Percentiles rank a stretch among this genome's conserved stretches.
Evolutionary conservation across 1,140 invertebrate genomes (phyloP).

Genomic region (Danaus plexippus): DNA sequence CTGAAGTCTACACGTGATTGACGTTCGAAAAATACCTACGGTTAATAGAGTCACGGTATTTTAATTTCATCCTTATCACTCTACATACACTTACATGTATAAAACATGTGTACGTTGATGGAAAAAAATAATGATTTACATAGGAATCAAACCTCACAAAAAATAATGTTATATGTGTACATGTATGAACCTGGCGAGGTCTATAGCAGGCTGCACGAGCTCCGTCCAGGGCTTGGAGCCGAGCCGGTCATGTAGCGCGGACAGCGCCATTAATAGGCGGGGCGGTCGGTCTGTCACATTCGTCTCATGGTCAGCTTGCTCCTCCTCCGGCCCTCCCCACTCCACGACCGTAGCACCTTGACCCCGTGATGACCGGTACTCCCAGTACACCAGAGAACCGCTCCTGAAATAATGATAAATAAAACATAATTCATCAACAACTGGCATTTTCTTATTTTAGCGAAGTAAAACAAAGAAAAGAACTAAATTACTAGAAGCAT

Average conservation of each 20-base stretch:
- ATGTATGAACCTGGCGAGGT: slow-evolving; percentile 71
- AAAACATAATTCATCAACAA: neutral
- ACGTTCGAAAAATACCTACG: too few species aligned
- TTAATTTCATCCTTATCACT: too few species aligned
- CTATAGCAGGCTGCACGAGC: slow-evolving; percentile 76
- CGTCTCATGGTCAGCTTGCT: neutral
- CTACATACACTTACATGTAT: too few species aligned
- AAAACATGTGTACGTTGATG: too few species aligned
- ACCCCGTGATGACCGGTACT: slow-evolving; percentile 65
- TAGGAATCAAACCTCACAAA: too few species aligned
- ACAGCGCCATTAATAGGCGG: slow-evolving; percentile 39
- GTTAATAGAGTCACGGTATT: too few species aligned
- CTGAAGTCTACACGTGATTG: too few species aligned
- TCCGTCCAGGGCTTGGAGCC: slow-evolving; percentile 78
- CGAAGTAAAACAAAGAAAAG: too few species aligned
- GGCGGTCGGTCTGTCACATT: slow-evolving; percentile 19
- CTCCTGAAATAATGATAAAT: slow-evolving; percentile 69
- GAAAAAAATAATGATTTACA: too few species aligned
- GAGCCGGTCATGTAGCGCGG: slow-evolving; percentile 70
- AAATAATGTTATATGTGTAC: too few species aligned
- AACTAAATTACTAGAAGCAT: too few species aligned
- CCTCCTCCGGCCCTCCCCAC: slow-evolving; percentile 32
- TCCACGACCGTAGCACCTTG: slow-evolving; percentile 30
- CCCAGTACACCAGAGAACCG: slow-evolving; percentile 81
- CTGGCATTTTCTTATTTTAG: too few species aligned